phyloP scores from a whole-genome alignment of 23 tunicate genomes.

The Trididemnum miniatum region DNA sequence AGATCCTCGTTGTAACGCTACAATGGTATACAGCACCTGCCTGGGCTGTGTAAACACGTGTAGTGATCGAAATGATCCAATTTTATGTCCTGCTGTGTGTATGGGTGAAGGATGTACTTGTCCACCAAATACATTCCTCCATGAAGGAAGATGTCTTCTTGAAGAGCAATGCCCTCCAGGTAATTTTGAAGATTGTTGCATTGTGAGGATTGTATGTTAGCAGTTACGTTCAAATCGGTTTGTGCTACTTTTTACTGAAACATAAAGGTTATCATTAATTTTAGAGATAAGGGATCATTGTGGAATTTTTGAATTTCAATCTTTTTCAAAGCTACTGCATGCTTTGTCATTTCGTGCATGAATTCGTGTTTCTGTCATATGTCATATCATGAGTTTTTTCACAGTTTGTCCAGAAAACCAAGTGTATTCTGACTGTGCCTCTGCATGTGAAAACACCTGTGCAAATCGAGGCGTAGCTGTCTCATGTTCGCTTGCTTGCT shows the following conservation, averaged over 20 bases:
- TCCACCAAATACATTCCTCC: conserved; percentile 25
- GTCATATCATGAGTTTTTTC: too few relatives aligned
- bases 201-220: too few relatives aligned
- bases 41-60: background rate
- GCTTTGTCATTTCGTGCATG: too few relatives aligned
- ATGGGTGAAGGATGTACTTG: conserved; percentile 18
- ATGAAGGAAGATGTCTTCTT: conserved; percentile 25
- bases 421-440: conserved; percentile 40
- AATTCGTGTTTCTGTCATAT: too few relatives aligned
- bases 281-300: too few relatives aligned
- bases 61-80: background rate
- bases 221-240: too few relatives aligned
- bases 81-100: background rate
- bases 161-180: conserved; percentile 39
- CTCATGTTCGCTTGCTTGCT: background rate
- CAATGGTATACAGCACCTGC: conserved; percentile 33
- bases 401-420: conserved; percentile 38
- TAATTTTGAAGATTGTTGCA: too few relatives aligned
- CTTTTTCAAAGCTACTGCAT: too few relatives aligned
- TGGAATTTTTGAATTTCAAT: too few relatives aligned
- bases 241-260: too few relatives aligned
- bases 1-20: conserved; percentile 7
- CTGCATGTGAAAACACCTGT: conserved; percentile 16
- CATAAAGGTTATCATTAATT: too few relatives aligned
- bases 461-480: background rate